Evolutionary conservation across 1,140 invertebrate species (phyloP), one percentile per base, ranked within the genome.

Genomic region (Lanistes nyassanus): DNA sequence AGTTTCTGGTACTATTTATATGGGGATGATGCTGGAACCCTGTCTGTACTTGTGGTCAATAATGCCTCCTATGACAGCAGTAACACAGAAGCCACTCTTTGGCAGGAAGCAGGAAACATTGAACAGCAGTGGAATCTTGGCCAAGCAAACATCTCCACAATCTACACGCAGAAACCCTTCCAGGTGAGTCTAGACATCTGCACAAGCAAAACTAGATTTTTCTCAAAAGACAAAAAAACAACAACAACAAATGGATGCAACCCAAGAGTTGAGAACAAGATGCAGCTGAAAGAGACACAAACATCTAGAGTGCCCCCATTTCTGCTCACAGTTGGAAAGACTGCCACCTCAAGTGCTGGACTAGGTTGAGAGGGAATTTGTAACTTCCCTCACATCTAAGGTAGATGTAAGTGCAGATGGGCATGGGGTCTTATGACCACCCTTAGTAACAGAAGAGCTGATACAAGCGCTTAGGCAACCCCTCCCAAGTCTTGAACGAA

Each of bases 1-100:
- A 74, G 79, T n/a, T 86, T 84, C 79, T 88, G 80, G 79, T 88
- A 86, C 79, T 82, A 88, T 80, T 87, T 89, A 86, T 86, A 82
- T 78, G 87, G 87, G 1, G 29, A 55, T 34, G 65, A 75, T 26
- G 81, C 85, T 65, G 85, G 85, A n/a, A 77, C 78, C 4, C 79
- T 86, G 2, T 67, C 73, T 42, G 79, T 82, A 0, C 78, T 82
- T 53, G 70, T 85, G 16, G 55, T 80, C 5, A 74, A 73, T 4
- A 86, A 85, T 66, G 66, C 73, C 16, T 79, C 82, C 31, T 56
- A 75, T 7, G 76, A 79, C 56, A 56, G 74, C 6, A 53, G 80
- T 13, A 75, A 82, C 2, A 80, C 81, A 19, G 83, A 85, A 62
- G 82, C 84, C 19, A 71, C 76, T 29, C 53, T 81, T 26, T 86